These are phyloP conservation scores for Pseudococcus longispinus DNA, from an alignment of 2,888 invertebrate genomes.

Conservation along the genomic window DNA sequence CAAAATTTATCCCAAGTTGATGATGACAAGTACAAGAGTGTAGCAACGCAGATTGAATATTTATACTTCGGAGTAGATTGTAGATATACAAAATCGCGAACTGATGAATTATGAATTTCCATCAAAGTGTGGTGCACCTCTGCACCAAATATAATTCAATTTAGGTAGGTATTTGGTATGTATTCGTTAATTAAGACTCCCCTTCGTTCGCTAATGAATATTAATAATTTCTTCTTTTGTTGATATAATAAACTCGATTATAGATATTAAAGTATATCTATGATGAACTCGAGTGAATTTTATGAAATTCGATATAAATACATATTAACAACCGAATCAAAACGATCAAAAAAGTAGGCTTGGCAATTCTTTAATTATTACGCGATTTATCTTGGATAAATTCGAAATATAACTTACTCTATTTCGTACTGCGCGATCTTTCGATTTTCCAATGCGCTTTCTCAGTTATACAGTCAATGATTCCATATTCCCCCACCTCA, in stretches of 20 bases:
- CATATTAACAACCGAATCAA: neutral
- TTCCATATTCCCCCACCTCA: neutral
- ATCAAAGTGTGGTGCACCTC: too few relatives aligned
- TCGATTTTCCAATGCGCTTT: neutral
- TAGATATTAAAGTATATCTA: neutral
- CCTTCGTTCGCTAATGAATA: neutral
- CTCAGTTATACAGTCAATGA: slow-evolving; percentile 21
- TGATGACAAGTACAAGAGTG: neutral
- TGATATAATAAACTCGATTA: neutral
- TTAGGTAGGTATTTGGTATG: too few relatives aligned
- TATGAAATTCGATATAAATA: neutral
- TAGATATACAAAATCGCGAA: too few relatives aligned
- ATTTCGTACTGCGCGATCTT: neutral
- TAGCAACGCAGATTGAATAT: too few relatives aligned
- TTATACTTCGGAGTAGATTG: too few relatives aligned
- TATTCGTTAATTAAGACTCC: neutral
- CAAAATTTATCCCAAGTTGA: neutral
- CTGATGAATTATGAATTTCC: too few relatives aligned
- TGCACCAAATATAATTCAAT: too few relatives aligned
- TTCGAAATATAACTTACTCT: neutral
- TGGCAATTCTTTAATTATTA: neutral
- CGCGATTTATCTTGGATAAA: neutral
- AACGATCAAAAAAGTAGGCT: neutral
- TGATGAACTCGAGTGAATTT: neutral
- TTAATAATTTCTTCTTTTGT: neutral